Base-by-base conservation (phyloP, 2,888 invertebrate genomes). In the Oscheius sp. region DNA sequence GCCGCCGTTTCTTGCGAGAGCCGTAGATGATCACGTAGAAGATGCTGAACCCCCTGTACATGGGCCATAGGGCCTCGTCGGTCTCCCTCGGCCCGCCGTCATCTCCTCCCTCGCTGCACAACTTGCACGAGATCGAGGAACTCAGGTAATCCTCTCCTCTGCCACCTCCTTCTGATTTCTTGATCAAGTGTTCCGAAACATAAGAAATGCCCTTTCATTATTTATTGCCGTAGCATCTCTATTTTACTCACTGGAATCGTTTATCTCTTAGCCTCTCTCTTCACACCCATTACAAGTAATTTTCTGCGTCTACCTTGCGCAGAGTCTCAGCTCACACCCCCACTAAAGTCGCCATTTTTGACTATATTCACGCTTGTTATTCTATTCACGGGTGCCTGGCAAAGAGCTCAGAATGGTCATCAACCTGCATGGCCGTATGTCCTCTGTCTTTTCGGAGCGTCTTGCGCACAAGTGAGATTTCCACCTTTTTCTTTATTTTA, bases 41-140 rank as follows among this genome's bases (percentile, higher is more conserved):
- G 42, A 77, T 77, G 77, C 64, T 77, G 64, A 77, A 77, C 42
- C 77, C 77, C 29, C 57, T 77, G 69, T 77, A 77, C 37, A 73
- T 75, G 74, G 72, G 74, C 37, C 77, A 77, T 67, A 74, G 76
- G 52, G 70, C 76, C 29, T 76, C 76, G 64, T 42, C 71, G 72
- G 42, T 73, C 71, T 68, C 46, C 72, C 64, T 78, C 25, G 74
- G 73, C 31, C 78, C 76, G 12, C 79, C 79, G 15, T 72, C 72
- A 31, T 74, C 76, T 25, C 76, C 76, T 17, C 79, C 79, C 3
- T 80, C 79, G 42, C 67, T 80, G 23, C 75, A 72, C 69, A 77
- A 78, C 52, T 65, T 80, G 23, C 71, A 73, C 20, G 74, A 78
- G 29, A 69, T 75, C 12, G 75, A 72, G 50, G 79, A 79, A 37